phyloP scores from a whole-genome alignment of 2,888 invertebrate species.

The Schrankia costaestrigalis region DNA sequence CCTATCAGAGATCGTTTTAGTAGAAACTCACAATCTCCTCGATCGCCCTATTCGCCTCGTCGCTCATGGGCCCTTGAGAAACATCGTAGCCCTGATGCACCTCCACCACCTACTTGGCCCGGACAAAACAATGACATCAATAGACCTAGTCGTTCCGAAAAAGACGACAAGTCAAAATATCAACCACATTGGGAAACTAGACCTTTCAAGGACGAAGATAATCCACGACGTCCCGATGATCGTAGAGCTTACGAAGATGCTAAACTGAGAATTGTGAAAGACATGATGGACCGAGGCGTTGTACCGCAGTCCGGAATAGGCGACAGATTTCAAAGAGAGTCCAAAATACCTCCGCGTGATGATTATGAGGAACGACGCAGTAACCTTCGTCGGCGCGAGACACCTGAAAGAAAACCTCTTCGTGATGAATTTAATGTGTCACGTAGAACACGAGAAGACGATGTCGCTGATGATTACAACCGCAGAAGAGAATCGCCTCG shows the following conservation, averaged over 20 bases:
- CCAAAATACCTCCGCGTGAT: conserved; percentile 20
- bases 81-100: conserved; percentile 59
- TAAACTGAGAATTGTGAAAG: conserved; percentile 27
- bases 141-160: conserved; percentile 25
- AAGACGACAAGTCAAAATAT: conserved; percentile 18
- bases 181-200: conserved; percentile 29
- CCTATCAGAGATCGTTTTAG: conserved; percentile 55
- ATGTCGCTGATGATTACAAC: conserved; percentile 24
- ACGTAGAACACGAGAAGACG: conserved; percentile 25
- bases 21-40: conserved; percentile 58
- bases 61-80: conserved; percentile 72
- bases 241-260: conserved; percentile 37
- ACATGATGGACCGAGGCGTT: conserved; percentile 15
- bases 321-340: conserved; percentile 27
- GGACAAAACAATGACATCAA: conserved; percentile 35
- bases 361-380: conserved; percentile 23
- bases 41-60: conserved; percentile 52
- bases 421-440: conserved; percentile 16
- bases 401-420: conserved; percentile 17
- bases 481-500: conserved; percentile 29
- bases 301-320: conserved; percentile 6
- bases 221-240: conserved; percentile 27
- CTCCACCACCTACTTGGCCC: conserved; percentile 67
- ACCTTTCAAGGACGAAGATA: conserved; percentile 19
- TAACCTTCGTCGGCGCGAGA: conserved; percentile 16